phyloP scores from a whole-genome alignment of 2,113 vertebrate genomes.

The Cettia cetti region DNA sequence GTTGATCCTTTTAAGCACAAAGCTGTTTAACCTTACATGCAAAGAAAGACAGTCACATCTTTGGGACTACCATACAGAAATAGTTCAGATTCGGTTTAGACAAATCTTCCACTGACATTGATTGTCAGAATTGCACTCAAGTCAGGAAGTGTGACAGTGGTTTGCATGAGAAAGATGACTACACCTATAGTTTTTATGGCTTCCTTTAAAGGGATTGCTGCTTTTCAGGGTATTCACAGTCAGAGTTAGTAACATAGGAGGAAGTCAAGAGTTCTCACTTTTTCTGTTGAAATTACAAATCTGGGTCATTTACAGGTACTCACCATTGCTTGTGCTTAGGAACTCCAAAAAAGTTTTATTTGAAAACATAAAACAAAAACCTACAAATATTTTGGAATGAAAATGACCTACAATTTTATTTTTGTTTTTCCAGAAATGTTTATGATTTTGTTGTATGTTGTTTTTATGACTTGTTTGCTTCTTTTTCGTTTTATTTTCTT shows the following conservation, averaged over 20 bases:
- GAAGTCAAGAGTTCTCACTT: background rate
- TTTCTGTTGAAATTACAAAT: background rate
- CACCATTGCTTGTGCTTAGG: background rate
- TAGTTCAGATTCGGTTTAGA: background rate
- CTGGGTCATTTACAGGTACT: background rate
- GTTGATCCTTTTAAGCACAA: background rate
- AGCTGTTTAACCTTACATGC: background rate
- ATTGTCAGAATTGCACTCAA: background rate
- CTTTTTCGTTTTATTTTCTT: too few species aligned
- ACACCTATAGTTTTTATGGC: background rate
- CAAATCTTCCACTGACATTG: background rate
- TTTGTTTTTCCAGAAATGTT: background rate
- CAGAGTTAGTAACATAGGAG: background rate
- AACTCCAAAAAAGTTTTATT: background rate
- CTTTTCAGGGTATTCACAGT: background rate
- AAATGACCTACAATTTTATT: fast-evolving
- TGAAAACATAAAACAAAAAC: background rate
- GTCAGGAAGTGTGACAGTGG: background rate
- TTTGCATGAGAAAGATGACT: background rate
- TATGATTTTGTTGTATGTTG: background rate
- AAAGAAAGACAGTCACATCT: background rate
- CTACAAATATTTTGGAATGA: background rate
- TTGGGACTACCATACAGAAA: background rate
- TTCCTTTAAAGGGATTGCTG: background rate
- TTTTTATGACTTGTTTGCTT: background rate